Base-by-base conservation (phyloP, 2,113 vertebrate genomes). In the Trematocara variabile region DNA sequence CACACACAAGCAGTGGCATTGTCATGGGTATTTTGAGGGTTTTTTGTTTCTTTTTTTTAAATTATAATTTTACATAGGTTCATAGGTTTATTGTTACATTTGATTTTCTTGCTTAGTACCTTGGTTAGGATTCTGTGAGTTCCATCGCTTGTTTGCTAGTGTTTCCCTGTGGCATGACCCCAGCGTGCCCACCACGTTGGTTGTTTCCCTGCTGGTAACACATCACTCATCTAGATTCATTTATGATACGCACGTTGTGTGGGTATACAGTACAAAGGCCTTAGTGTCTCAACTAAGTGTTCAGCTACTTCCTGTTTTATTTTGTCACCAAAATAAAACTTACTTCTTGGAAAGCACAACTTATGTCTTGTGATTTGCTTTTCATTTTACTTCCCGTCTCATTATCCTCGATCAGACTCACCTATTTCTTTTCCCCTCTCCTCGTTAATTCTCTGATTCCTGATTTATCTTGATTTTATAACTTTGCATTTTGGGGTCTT, bases 211-310 rank as follows among this genome's bases (percentile, higher is more conserved):
- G 60, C 60, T 65, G 33, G 33, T 63, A 63, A 7, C 6, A 0
- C 18, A 20, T 65, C 33, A 37, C 58, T 37, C 33, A n/a, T 37
- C 33, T 7, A 37, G 33, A 63, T 63, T 63, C 16, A 56, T 56
- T 56, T 56, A 30, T 8, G 13, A 28, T 56, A 1, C 3, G 4
- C 3, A 0, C 0, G 4, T 58, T 5, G 3, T 7, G 1, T 58
- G 13, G 13, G 7, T 30, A 58, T 58, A 58, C 25, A 30, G 56
- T 33, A 33, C 14, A 33, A 60, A 34, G 56, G 8, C 56, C 56
- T 34, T 60, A 2, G 0, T 60, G 28, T 60, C 28, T 60, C 56
- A 60, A 1, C 5, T 33, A 37, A 39, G 10, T 65, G 6, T 39
- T 5, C 58, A 63, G 58, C 18, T 39, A 39, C 33, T 65, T 65